phyloP scores from a whole-genome alignment of 2,797 vertebrate genomes.

The Remorina albescens region DNA sequence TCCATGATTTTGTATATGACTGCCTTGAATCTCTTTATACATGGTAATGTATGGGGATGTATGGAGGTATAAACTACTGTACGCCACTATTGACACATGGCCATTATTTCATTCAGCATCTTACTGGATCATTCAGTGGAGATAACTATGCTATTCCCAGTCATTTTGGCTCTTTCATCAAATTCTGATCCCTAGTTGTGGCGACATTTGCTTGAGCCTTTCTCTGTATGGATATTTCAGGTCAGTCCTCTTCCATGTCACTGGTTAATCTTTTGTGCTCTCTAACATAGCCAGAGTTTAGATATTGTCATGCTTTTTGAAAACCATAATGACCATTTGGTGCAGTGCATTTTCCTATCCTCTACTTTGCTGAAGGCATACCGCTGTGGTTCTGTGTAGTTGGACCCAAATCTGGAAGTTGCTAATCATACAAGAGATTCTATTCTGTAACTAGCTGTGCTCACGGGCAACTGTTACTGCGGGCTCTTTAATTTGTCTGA shows the following conservation, averaged over 20 bases:
- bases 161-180: not conserved
- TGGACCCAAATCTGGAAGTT: slow-evolving; percentile 43
- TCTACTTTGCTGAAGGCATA: slow-evolving; percentile 9
- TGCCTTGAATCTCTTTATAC: not conserved
- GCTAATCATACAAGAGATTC: slow-evolving; percentile 58
- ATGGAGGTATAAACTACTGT: not conserved
- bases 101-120: not conserved
- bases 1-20: not conserved
- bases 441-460: slow-evolving; percentile 52
- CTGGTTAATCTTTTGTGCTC: slow-evolving; percentile 14
- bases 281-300: not conserved
- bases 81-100: not conserved
- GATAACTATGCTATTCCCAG: not conserved
- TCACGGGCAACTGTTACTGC: slow-evolving; percentile 70
- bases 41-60: not conserved
- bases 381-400: slow-evolving; percentile 1
- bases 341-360: not conserved
- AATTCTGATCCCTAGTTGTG: not conserved
- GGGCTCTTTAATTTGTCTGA: slow-evolving; percentile 72
- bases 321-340: not conserved
- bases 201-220: not conserved
- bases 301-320: not conserved
- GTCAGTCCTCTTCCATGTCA: slow-evolving; percentile 11
- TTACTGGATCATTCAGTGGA: not conserved
- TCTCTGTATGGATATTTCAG: slow-evolving; percentile 26